Conservation (phyloP, 2,113 vertebrate genomes). For the Tychaedon coryphoeus region DNA sequence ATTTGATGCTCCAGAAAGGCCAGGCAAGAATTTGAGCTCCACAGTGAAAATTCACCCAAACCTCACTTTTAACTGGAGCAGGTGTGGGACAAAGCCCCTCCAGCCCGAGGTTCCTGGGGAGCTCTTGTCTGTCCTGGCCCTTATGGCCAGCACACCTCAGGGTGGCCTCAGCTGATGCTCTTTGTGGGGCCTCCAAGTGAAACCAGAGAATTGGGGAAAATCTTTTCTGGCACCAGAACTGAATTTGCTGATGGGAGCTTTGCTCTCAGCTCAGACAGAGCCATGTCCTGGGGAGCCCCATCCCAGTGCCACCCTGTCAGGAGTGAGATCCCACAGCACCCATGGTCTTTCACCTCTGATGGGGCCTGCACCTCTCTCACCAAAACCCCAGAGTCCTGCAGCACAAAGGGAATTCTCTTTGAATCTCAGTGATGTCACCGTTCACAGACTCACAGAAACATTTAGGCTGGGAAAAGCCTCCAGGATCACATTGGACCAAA, state of each 20-base stretch:
- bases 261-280: neutral
- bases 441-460: neutral
- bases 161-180: neutral
- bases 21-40: neutral
- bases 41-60: neutral
- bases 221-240: neutral
- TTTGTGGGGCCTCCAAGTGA: neutral
- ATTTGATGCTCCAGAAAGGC: neutral
- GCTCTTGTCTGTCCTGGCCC: neutral
- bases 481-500: neutral
- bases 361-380: neutral
- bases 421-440: neutral
- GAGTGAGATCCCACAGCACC: neutral
- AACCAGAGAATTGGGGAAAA: neutral
- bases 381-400: neutral
- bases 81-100: neutral
- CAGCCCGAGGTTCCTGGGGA: fast-evolving
- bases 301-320: neutral
- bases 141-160: too few relatives aligned
- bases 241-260: neutral
- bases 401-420: neutral
- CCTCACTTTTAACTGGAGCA: neutral
- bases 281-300: fast-evolving
- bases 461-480: neutral
- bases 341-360: neutral